A percentile compares a stretch with the other conserved stretches of the same genome.
These are phyloP conservation scores for Spea bombifrons DNA, from an alignment of 2,113 vertebrate species.

Conservation along the genomic window DNA sequence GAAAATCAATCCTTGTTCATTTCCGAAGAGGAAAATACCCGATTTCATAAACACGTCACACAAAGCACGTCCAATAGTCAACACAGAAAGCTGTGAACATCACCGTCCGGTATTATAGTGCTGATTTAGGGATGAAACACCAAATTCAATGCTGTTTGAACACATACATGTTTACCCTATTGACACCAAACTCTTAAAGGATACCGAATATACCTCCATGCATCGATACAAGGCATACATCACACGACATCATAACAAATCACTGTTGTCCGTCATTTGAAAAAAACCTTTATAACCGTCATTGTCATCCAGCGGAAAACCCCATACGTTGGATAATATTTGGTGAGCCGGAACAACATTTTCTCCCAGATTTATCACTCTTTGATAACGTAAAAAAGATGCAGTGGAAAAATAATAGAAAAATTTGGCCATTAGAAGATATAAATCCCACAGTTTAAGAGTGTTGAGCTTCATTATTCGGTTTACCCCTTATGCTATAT, in stretches of 20 bases:
- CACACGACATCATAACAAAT: constrained; percentile 26
- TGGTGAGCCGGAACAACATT: not conserved
- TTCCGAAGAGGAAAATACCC: constrained; percentile 2
- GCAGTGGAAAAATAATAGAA: not conserved
- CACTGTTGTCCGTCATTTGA: not conserved
- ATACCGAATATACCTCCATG: constrained; percentile 37
- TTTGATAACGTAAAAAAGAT: too few species aligned
- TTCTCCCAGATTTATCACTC: not conserved
- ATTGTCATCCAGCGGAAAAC: not conserved
- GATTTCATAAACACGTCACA: constrained; percentile 35
- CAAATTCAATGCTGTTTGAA: constrained; percentile 12
- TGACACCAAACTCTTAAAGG: constrained; percentile 39
- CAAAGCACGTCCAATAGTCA: constrained; percentile 40
- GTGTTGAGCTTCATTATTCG: too few species aligned
- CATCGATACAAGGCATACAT: constrained; percentile 41
- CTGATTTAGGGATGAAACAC: constrained; percentile 15
- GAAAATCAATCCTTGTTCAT: not conserved
- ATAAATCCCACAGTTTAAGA: too few species aligned
- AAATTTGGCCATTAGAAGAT: too few species aligned
- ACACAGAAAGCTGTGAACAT: constrained; percentile 19
- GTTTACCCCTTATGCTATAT: too few species aligned
- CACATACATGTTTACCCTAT: constrained; percentile 34
- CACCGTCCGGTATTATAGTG: constrained; percentile 18
- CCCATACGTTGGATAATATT: constrained; percentile 22
- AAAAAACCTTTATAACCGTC: not conserved